Base-by-base conservation (phyloP, 1,140 invertebrate genomes). In the Propsilocerus akamusi region DNA sequence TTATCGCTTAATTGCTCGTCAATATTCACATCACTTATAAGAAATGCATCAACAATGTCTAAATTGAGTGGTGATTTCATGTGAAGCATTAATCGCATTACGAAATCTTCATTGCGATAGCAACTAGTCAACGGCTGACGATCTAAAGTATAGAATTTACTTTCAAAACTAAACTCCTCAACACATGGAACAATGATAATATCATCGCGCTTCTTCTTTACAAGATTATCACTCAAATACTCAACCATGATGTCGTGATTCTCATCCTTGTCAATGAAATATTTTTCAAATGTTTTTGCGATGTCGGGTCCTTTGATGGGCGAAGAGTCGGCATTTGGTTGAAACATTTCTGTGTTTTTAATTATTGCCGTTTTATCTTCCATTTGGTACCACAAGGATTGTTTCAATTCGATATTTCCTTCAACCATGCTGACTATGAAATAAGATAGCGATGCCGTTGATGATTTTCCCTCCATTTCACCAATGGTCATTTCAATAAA, bases 21-120 rank as follows among this genome's bases (percentile, higher is more conserved):
- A 2, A 41, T 41, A 5, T 41, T 41, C 3, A 17, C n/a, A 41
- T 41, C 63, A 63, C 63, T 62, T 55, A 65, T 65, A 54, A 65
- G 63, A 55, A 63, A 65, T 37, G 57, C 63, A 25, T 65, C 63
- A 48, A 65, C 51, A 46, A 65, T 64, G 46, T 65, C 63, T 46
- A 65, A 49, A 32, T 64, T 58, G 11, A 58, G 55, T n/a, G 49
- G 37, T 22, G 60, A 51, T 50, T 58, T 25, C 12, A 64, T 57
- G 46, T 65, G 57, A 10, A 60, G 55, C 47, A 61, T 60, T 46
- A 60, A 57, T 1, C 63, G 55, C 26, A 65, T 54, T 30, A 65
- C 34, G 47, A 65, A 65, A 50, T 65, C 65, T 49, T 65, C 63
- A 8, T 63, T 60, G 0, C 57, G 55, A 52, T 64, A 64, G 0